Conservation (phyloP, 2,113 vertebrate species). For the Nycticorax nycticorax region DNA sequence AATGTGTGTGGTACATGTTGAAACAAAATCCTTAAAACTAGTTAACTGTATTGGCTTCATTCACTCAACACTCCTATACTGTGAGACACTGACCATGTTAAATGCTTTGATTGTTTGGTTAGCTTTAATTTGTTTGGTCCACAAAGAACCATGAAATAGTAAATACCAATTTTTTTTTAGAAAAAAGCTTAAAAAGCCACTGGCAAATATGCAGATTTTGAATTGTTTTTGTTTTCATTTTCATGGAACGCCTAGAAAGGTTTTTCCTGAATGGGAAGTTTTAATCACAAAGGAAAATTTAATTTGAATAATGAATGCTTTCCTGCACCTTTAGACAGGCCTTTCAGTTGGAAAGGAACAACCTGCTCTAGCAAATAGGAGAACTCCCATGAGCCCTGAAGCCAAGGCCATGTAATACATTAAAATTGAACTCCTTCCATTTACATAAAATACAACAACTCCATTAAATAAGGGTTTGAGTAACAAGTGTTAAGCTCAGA, state of each 20-base stretch:
- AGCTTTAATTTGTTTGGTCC: neutral
- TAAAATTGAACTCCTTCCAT: neutral
- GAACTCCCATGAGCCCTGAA: neutral
- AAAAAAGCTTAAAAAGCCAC: neutral
- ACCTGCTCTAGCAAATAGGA: neutral
- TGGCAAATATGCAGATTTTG: neutral
- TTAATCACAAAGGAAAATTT: neutral
- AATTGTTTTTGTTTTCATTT: neutral
- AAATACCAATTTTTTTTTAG: too few species aligned
- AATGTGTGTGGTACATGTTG: neutral
- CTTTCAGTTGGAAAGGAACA: neutral
- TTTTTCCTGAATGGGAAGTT: neutral
- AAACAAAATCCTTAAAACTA: neutral
- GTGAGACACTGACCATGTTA: neutral
- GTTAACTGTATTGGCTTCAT: neutral
- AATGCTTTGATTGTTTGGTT: neutral
- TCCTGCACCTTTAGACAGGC: neutral
- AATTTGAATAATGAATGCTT: neutral
- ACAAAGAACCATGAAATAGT: neutral
- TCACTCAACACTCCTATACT: neutral
- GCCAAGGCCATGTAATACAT: neutral
- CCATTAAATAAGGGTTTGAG: neutral
- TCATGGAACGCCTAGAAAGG: neutral
- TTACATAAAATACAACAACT: neutral
- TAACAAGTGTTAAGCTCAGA: neutral